Conservation (phyloP, 1,140 invertebrate species). For the Caenorhabditis tropicalis region DNA sequence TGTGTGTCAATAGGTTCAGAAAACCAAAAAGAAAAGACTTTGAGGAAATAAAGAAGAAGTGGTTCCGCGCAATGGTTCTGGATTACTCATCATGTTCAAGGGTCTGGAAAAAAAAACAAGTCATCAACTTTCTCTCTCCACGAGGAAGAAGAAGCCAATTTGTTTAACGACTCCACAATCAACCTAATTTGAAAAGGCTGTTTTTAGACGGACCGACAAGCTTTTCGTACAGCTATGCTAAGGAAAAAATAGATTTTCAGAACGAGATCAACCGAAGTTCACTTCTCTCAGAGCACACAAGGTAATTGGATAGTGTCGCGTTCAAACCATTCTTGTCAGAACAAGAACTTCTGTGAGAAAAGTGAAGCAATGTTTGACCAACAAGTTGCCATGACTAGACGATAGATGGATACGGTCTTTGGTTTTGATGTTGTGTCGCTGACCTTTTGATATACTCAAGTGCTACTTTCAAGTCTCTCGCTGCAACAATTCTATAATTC, state of each 20-base stretch:
- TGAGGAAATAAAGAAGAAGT: background rate
- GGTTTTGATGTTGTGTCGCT: background rate
- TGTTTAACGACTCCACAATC: background rate
- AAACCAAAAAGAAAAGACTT: background rate
- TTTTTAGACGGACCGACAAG: background rate
- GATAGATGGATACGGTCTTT: background rate
- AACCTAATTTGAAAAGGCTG: background rate
- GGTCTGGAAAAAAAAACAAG: background rate
- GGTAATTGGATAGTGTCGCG: conserved; percentile 15
- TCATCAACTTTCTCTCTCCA: background rate
- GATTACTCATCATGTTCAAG: background rate
- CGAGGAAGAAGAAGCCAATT: background rate
- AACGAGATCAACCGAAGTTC: background rate
- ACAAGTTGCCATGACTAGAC: background rate
- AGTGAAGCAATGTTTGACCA: conserved; percentile 11
- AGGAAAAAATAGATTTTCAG: too few relatives aligned
- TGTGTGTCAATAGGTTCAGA: background rate
- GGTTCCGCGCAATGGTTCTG: background rate
- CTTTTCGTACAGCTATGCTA: too few relatives aligned
- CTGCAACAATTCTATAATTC: background rate
- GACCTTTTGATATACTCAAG: conserved; percentile 20
- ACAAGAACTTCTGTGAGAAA: background rate
- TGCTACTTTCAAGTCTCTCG: conserved; percentile 22
- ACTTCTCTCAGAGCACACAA: background rate
- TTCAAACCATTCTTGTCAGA: background rate